phyloP scores from a whole-genome alignment of 2,888 invertebrate species.

The Ectropis crepuscularia region DNA sequence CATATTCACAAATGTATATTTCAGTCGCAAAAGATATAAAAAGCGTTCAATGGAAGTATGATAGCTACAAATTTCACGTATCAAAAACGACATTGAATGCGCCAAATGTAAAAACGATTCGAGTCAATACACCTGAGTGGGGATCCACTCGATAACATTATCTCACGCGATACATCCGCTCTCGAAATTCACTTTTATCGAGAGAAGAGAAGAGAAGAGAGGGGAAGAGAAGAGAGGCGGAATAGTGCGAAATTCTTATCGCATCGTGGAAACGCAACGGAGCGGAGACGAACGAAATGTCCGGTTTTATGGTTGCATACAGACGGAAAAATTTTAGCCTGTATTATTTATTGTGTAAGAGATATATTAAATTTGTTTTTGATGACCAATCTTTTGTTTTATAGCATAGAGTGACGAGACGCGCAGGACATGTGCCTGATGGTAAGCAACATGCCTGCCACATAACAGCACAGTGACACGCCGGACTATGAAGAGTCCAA shows the following conservation, averaged over 20 bases:
- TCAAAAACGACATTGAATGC: constrained; percentile 22
- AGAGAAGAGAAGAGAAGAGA: constrained; percentile 1
- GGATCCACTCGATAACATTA: constrained; percentile 21
- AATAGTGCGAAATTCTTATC: constrained; percentile 54
- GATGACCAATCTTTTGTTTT: too few relatives aligned
- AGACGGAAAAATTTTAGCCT: background rate
- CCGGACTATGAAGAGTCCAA: too few relatives aligned
- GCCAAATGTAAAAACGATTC: constrained; percentile 26
- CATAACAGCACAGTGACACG: too few relatives aligned
- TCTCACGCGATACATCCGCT: constrained; percentile 21
- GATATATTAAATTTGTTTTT: too few relatives aligned
- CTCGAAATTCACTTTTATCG: constrained; percentile 11
- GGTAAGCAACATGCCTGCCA: too few relatives aligned
- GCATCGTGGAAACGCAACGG: constrained; percentile 46
- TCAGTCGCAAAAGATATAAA: background rate
- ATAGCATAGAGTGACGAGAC: too few relatives aligned
- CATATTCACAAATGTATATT: background rate
- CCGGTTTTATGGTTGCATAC: constrained; percentile 27
- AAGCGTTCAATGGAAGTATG: background rate
- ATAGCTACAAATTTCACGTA: constrained; percentile 16
- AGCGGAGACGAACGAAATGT: constrained; percentile 38
- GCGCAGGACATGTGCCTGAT: too few relatives aligned
- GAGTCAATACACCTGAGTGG: constrained; percentile 33
- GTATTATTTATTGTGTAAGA: background rate
- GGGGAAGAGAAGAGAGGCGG: constrained; percentile 7